A percentile compares a stretch with the other conserved stretches of the same genome.
Evolutionary conservation across 2,797 vertebrate genomes (phyloP).

Genomic region (Gila robusta): DNA sequence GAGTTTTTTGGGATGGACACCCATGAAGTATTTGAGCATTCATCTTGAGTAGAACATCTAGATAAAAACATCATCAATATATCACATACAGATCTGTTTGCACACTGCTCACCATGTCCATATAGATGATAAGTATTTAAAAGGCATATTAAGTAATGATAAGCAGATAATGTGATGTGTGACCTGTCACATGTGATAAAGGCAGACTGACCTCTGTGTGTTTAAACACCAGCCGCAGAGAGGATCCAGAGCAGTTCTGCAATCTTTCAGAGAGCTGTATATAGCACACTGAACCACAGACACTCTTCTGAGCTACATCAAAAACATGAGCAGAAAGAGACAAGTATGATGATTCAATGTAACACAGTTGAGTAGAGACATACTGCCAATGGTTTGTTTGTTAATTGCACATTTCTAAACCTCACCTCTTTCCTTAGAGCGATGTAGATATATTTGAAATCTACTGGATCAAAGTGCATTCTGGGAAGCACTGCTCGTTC

Average conservation of each 20-base stretch:
- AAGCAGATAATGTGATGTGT: not conserved
- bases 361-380: not conserved
- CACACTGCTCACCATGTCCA: no score
- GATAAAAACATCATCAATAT: not conserved
- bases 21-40: conserved; percentile 71
- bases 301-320: conserved; percentile 68
- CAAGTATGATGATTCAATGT: not conserved
- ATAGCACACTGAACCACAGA: conserved; percentile 67
- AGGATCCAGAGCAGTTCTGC: conserved; percentile 74
- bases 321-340: not conserved
- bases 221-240: conserved; percentile 75
- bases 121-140: not conserved
- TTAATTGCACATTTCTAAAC: not conserved
- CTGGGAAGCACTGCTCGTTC: conserved; percentile 68
- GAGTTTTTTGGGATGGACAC: conserved; percentile 67
- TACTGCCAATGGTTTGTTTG: not conserved
- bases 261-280: conserved; percentile 56
- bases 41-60: conserved; percentile 71
- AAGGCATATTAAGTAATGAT: not conserved
- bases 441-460: conserved; percentile 70
- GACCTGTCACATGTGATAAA: not conserved
- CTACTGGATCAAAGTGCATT: conserved; percentile 70
- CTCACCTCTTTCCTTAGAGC: conserved; percentile 72
- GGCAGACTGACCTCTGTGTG: conserved; percentile 29
- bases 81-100: no score